Conservation (phyloP, 2,888 invertebrate genomes). For the Megalurothrips usitatus region DNA sequence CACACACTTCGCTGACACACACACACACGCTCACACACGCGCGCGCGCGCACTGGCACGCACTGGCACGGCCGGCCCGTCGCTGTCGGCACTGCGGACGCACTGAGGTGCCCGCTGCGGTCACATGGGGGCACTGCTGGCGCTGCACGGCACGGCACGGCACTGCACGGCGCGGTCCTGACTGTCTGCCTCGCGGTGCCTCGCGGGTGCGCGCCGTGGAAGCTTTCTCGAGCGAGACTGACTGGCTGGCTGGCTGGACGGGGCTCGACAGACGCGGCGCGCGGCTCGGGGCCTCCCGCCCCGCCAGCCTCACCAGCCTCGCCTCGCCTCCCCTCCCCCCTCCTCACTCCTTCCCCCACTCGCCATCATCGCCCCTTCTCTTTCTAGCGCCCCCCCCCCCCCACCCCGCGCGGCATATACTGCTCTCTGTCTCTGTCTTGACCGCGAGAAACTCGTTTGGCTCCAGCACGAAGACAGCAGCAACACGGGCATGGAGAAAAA, state of each 20-base stretch:
- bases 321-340: background rate
- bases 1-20: background rate
- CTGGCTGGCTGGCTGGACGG: background rate
- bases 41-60: background rate
- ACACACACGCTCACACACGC: background rate
- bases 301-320: background rate
- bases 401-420: background rate
- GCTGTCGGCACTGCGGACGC: background rate
- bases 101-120: background rate
- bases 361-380: background rate
- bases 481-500: background rate
- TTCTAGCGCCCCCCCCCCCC: background rate
- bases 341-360: background rate
- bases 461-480: background rate
- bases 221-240: conserved; percentile 16
- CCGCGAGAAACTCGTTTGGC: background rate
- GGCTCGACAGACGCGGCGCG: background rate
- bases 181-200: background rate
- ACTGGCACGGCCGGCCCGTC: background rate
- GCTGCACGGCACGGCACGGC: background rate
- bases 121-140: background rate
- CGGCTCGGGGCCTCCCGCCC: background rate
- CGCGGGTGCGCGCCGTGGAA: background rate
- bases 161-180: background rate
- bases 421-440: background rate